These are phyloP conservation scores for Acrocephalus scirpaceus DNA, from an alignment of 2,797 vertebrate genomes.

Conservation along the genomic window DNA sequence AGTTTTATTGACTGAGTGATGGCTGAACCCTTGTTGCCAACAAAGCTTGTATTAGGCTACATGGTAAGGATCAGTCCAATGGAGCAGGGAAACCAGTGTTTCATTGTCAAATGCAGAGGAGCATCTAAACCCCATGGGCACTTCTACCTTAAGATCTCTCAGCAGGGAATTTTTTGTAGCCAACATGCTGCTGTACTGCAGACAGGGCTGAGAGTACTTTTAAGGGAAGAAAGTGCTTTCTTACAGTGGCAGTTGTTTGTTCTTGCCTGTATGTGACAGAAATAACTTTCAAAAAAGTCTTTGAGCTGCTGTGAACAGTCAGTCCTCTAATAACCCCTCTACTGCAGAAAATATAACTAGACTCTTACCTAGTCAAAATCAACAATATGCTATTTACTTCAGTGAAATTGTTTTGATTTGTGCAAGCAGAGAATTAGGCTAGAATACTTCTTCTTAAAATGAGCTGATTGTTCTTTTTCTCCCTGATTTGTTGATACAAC, in stretches of 20 bases:
- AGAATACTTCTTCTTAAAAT: background rate
- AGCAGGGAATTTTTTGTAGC: background rate
- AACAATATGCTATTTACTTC: background rate
- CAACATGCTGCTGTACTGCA: background rate
- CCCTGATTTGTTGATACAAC: constrained; percentile 42
- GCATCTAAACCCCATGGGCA: background rate
- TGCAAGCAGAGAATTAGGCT: background rate
- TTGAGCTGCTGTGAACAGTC: background rate
- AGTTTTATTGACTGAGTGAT: background rate
- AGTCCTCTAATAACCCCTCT: background rate
- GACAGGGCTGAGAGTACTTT: background rate
- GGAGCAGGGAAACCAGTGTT: background rate
- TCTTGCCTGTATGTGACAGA: background rate
- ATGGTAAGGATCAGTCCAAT: background rate
- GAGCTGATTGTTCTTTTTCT: constrained; percentile 9
- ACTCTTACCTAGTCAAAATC: background rate
- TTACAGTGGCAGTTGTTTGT: background rate
- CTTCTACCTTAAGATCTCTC: background rate
- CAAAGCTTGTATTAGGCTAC: background rate
- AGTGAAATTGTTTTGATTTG: background rate
- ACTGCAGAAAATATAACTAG: background rate
- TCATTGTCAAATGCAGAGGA: background rate
- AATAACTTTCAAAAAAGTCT: background rate
- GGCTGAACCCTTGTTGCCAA: background rate
- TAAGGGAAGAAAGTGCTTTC: background rate